A percentile compares a stretch with the other conserved stretches of the same genome.
Evolutionary conservation across 2,888 invertebrate species (phyloP).

Genomic region (Apocheima hispidaria): DNA sequence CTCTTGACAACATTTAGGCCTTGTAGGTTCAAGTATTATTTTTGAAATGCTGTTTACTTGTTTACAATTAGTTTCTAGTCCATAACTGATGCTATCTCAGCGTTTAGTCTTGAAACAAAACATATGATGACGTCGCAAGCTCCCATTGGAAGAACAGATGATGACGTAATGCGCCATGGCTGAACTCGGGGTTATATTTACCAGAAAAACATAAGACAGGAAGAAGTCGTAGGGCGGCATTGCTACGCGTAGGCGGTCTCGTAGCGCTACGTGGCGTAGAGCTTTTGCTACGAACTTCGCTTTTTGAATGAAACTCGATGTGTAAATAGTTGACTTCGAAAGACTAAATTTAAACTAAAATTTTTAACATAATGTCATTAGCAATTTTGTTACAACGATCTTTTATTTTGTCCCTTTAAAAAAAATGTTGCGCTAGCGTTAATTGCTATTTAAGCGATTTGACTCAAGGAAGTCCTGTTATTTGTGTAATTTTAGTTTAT

Average conservation of each 20-base stretch:
- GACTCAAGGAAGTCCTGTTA: too few species aligned
- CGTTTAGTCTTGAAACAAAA: not conserved
- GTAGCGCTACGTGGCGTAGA: constrained; percentile 30
- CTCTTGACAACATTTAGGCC: too few species aligned
- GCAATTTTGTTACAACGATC: not conserved
- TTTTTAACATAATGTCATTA: too few species aligned
- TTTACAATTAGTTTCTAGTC: not conserved
- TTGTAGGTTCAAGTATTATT: not conserved
- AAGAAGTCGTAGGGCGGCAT: constrained; percentile 3
- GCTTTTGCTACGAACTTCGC: constrained; percentile 8
- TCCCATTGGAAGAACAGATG: constrained; percentile 36
- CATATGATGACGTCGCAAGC: constrained; percentile 27
- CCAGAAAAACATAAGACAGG: not conserved
- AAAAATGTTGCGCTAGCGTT: too few species aligned
- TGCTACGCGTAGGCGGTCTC: constrained; percentile 5
- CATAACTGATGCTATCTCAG: not conserved
- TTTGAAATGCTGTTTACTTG: too few species aligned
- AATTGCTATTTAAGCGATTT: too few species aligned
- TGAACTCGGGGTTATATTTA: constrained; percentile 54
- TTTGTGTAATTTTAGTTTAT: too few species aligned
- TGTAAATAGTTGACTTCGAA: too few species aligned
- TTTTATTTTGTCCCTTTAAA: too few species aligned
- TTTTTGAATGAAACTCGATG: not conserved
- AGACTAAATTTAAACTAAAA: too few species aligned
- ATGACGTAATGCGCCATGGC: constrained; percentile 62